Base-by-base conservation (phyloP, 2,113 vertebrate species). In the Alces alces region DNA sequence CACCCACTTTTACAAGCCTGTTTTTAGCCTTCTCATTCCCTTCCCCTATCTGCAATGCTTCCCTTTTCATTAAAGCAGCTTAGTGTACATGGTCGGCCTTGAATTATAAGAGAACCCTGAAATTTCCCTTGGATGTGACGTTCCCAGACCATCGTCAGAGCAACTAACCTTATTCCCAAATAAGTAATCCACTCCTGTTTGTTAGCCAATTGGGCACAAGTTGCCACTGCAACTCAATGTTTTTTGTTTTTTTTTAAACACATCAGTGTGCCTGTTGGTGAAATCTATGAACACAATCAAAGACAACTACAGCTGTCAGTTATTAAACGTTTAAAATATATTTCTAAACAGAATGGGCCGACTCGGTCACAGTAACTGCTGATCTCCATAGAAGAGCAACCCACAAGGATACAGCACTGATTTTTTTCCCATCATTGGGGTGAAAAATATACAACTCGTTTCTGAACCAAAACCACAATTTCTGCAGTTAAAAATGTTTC, bases 271-370 rank as follows among this genome's bases (percentile, higher is more conserved):
- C 70, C 82, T 93, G 3, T 76, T 39, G 50, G 21, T 93, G 33
- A 93, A 97, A 89, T 52, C 78, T 91, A 61, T 64, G 13, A 89
- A 94, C 33, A 91, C 96, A 96, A 97, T 97, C 85, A 98, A 98
- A 95, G 95, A 98, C 97, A 97, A 97, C 92, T 94, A 97, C 96
- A 95, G 96, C 91, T 94, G 30, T 96, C 88, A 98, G 96, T 98
- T 98, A 98, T 97, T 97, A 98, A 98, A 98, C 94, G 50, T 98
- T 98, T 97, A 96, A 98, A 98, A 97, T 98, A 98, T 98, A 98
- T 98, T 98, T 98, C 97, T 98, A 98, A 98, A 98, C 97, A 98
- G 89, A 98, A 98, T 93, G 95, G 97, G 96, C 95, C 61, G 5
- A 97, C 95, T 97, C 86, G 95, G 96, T 96, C 94, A 94, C 89